phyloP scores from a whole-genome alignment of 2,888 invertebrate genomes.

The Geophilus truncorum region DNA sequence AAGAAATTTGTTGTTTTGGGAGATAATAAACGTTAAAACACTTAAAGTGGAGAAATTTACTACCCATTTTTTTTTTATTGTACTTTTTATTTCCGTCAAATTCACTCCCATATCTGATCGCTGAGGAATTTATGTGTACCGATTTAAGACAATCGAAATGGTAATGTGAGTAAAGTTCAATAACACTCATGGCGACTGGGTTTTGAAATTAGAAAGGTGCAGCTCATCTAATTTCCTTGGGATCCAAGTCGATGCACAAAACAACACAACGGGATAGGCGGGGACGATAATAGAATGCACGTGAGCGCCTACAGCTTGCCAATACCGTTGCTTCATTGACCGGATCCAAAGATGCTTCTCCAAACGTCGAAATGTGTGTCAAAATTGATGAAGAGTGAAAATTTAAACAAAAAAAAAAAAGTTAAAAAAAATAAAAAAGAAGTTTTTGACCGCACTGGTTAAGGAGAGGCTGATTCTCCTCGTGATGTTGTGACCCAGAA shows the following conservation, averaged over 20 bases:
- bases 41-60: no score
- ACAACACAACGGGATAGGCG: not conserved
- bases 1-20: no score
- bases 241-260: no score
- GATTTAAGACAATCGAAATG: no score
- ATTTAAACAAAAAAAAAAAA: not conserved
- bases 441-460: not conserved
- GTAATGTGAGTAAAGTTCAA: not conserved
- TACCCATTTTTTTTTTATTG: no score
- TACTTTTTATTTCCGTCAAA: no score
- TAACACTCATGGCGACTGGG: not conserved
- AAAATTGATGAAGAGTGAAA: conserved; percentile 13
- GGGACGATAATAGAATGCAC: not conserved
- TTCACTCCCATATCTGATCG: no score
- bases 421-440: not conserved
- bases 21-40: no score
- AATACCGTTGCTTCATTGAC: conserved; percentile 1
- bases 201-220: not conserved
- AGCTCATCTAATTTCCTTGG: not conserved
- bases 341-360: not conserved
- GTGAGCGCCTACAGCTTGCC: conserved; percentile 11
- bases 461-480: conserved; percentile 11
- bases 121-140: no score
- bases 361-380: conserved; percentile 9
- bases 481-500: conserved; percentile 27